Conservation (phyloP, 2,888 invertebrate species). For the Rhyacophila evoluta region DNA sequence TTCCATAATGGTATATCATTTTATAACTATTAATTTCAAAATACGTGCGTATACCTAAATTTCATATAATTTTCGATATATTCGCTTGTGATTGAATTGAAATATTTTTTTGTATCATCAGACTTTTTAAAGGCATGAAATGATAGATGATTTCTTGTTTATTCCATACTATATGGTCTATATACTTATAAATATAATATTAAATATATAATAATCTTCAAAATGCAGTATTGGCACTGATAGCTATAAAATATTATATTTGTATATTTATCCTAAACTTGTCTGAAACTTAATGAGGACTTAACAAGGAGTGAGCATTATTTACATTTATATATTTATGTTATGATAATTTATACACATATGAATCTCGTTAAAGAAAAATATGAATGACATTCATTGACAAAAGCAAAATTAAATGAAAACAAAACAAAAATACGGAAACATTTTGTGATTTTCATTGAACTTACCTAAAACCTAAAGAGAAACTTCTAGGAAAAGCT, state of each 20-base stretch:
- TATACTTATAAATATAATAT: not conserved
- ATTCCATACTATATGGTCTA: not conserved
- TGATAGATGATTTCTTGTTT: constrained; percentile 3
- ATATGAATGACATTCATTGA: too few species aligned
- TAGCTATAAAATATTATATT: not conserved
- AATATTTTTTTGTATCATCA: constrained; percentile 21
- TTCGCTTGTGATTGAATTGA: not conserved
- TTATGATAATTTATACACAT: too few species aligned
- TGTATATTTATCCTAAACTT: too few species aligned
- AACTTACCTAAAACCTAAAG: too few species aligned
- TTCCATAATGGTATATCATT: not conserved
- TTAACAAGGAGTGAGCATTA: too few species aligned
- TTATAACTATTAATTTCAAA: constrained; percentile 8
- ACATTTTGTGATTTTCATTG: too few species aligned
- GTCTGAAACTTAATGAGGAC: too few species aligned
- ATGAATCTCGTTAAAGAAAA: too few species aligned
- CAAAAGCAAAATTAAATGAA: too few species aligned
- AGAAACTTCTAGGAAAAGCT: too few species aligned
- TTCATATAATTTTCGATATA: not conserved
- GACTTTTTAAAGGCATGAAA: constrained; percentile 1
- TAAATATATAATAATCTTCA: not conserved
- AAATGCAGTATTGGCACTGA: not conserved
- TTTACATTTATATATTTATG: too few species aligned
- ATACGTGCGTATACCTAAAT: not conserved
- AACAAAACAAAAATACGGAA: too few species aligned